phyloP scores from a whole-genome alignment of 2,113 vertebrate species.

The Mugil cephalus region DNA sequence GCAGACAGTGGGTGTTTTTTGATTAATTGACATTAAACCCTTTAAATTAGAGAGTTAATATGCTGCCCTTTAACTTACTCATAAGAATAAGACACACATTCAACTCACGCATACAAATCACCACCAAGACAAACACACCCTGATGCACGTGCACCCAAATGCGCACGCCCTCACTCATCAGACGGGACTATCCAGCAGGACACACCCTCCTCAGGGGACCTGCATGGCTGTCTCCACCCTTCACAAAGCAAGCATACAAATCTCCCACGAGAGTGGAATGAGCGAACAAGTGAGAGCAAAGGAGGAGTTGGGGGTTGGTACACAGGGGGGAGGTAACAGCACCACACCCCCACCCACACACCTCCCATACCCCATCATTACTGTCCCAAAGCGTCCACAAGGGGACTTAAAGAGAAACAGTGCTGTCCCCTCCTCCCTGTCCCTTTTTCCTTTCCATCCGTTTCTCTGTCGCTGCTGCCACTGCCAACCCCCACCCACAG shows the following conservation, averaged over 20 bases:
- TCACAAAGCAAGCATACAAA: conserved; percentile 57
- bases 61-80: conserved; percentile 23
- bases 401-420: conserved; percentile 60
- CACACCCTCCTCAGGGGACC: conserved; percentile 77
- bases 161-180: conserved; percentile 36
- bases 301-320: conserved; percentile 44
- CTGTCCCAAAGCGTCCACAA: conserved; percentile 68
- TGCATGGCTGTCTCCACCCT: conserved; percentile 74
- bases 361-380: conserved; percentile 78
- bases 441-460: conserved; percentile 40
- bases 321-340: conserved; percentile 32
- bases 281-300: conserved; percentile 31
- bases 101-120: conserved; percentile 30
- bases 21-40: conserved; percentile 13
- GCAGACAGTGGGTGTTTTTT: neutral
- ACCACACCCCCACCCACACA: conserved; percentile 77
- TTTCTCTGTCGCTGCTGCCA: conserved; percentile 36
- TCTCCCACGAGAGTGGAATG: conserved; percentile 52
- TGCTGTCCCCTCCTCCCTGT: conserved; percentile 28
- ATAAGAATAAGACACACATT: conserved; percentile 13
- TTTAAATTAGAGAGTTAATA: conserved; percentile 44
- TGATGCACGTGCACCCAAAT: conserved; percentile 13
- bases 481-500: conserved; percentile 60
- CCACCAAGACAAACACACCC: conserved; percentile 38
- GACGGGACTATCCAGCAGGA: conserved; percentile 49